Conservation (phyloP, 2,113 vertebrate genomes). For the Hipposideros armiger region DNA sequence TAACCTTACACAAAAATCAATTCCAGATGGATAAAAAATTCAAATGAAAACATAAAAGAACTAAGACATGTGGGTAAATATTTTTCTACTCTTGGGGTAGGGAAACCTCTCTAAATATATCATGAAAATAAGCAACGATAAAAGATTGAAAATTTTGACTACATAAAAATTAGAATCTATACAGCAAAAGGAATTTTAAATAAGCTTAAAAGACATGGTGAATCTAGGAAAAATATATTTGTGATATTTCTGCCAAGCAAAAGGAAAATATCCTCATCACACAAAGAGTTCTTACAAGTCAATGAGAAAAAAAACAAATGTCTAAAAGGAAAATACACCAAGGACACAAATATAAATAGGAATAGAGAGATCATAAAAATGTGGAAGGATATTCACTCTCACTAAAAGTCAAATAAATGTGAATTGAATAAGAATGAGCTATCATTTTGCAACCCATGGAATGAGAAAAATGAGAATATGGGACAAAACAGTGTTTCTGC, state of each 20-base stretch:
- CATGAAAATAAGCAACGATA: slow-evolving; percentile 16
- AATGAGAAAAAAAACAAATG: slow-evolving; percentile 14
- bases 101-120: slow-evolving; percentile 63
- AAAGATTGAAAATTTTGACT: neutral
- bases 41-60: slow-evolving; percentile 69
- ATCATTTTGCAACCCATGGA: neutral
- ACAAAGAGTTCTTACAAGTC: neutral
- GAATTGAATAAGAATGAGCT: neutral
- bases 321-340: slow-evolving; percentile 4
- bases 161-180: slow-evolving; percentile 27
- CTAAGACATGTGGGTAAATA: slow-evolving; percentile 72
- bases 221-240: slow-evolving; percentile 19
- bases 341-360: neutral
- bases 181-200: slow-evolving; percentile 32
- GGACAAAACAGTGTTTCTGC: neutral
- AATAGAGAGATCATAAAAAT: neutral
- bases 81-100: slow-evolving; percentile 53
- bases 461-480: slow-evolving; percentile 13
- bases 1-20: slow-evolving; percentile 61
- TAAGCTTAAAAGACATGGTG: slow-evolving; percentile 3
- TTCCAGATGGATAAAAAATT: slow-evolving; percentile 68
- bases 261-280: slow-evolving; percentile 16
- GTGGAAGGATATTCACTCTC: neutral
- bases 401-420: neutral
- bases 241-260: slow-evolving; percentile 2